A percentile compares a stretch with the other conserved stretches of the same genome.
Conservation (phyloP, 1,140 invertebrate genomes). For the Drosophila obscura region DNA sequence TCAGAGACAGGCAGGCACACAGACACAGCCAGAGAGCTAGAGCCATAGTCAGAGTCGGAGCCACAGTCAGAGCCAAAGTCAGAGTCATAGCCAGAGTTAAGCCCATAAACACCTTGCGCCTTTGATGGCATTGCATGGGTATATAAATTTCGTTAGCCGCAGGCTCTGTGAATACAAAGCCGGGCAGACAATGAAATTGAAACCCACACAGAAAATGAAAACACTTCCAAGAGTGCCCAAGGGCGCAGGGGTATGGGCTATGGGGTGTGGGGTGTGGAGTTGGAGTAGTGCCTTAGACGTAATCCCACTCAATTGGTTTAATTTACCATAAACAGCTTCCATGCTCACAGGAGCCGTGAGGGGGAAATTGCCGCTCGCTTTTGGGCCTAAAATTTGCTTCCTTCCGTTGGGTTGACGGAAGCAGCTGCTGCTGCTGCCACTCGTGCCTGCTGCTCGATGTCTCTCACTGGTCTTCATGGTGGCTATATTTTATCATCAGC, state of each 20-base stretch:
- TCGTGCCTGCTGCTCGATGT: constrained; percentile 42
- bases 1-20: constrained; percentile 14
- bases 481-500: constrained; percentile 61
- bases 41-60: constrained; percentile 16
- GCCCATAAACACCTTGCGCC: constrained; percentile 71
- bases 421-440: constrained; percentile 26
- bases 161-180: constrained; percentile 44
- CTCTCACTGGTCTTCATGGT: not conserved
- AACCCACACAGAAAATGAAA: constrained; percentile 38
- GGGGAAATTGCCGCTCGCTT: constrained; percentile 35
- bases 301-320: constrained; percentile 79
- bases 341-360: constrained; percentile 25
- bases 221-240: constrained; percentile 28
- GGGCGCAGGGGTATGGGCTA: not conserved
- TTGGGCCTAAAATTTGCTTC: constrained; percentile 49
- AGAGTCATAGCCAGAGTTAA: constrained; percentile 41
- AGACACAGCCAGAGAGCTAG: too few relatives aligned
- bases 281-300: constrained; percentile 32
- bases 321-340: constrained; percentile 79
- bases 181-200: constrained; percentile 66
- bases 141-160: constrained; percentile 54
- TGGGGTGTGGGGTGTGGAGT: not conserved
- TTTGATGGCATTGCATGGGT: constrained; percentile 58
- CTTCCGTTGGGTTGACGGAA: constrained; percentile 39
- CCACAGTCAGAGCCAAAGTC: constrained; percentile 23